Conservation (phyloP, 2,888 invertebrate genomes). For the Drosophila falleni region DNA sequence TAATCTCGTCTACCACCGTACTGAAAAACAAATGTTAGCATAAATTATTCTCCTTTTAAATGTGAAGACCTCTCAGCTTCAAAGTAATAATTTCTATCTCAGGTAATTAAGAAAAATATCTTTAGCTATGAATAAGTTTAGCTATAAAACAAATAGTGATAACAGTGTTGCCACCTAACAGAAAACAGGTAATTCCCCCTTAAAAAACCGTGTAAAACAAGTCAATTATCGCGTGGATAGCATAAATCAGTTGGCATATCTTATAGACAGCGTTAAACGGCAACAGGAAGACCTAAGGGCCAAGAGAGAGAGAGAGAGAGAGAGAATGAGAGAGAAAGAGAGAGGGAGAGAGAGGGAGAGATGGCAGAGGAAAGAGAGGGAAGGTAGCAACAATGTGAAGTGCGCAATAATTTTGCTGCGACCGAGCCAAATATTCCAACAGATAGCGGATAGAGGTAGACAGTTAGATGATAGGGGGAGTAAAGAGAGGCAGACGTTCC, state of each 20-base stretch:
- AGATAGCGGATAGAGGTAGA: constrained; percentile 2
- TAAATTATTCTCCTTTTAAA: no score
- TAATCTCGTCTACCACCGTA: no score
- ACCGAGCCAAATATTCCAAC: constrained; percentile 16
- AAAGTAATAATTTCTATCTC: neutral
- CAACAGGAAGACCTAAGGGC: constrained; percentile 4
- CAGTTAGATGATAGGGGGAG: neutral
- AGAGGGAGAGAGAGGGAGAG: neutral
- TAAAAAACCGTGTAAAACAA: constrained; percentile 10
- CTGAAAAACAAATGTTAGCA: no score
- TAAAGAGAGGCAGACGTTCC: constrained; percentile 12
- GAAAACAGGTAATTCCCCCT: constrained; percentile 3
- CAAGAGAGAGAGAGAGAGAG: neutral
- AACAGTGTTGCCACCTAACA: neutral
- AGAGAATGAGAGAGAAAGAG: no score
- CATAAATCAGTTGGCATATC: constrained; percentile 23
- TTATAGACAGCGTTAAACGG: constrained; percentile 15
- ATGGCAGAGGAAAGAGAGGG: neutral
- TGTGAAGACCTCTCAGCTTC: no score
- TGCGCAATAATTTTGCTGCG: constrained; percentile 37
- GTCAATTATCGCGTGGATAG: constrained; percentile 21
- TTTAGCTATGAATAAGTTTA: neutral
- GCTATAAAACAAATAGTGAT: neutral
- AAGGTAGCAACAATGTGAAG: constrained; percentile 27
- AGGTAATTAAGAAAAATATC: neutral